A percentile compares a stretch with the other conserved stretches of the same genome.
These are phyloP conservation scores for Toxotes chatareus DNA, from an alignment of 2,113 vertebrate genomes.

Conservation along the genomic window DNA sequence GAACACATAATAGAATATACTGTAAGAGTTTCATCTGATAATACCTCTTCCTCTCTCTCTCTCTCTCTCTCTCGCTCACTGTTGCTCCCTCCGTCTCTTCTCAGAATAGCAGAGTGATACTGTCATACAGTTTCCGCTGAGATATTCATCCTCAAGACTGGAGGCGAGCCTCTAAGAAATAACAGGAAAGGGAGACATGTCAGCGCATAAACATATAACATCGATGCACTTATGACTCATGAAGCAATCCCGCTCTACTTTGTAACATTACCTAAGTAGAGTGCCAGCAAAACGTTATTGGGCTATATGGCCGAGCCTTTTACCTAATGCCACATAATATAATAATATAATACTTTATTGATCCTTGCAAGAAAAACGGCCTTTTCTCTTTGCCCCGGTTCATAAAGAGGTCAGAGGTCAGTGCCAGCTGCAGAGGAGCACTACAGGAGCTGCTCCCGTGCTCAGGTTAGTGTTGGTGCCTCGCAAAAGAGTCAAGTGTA, in stretches of 20 bases:
- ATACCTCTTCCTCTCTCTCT: conserved; percentile 4
- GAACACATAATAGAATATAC: conserved; percentile 12
- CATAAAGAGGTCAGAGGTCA: conserved; percentile 38
- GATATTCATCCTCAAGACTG: neutral
- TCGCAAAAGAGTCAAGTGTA: neutral
- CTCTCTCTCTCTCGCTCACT: neutral
- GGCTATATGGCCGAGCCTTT: conserved; percentile 32
- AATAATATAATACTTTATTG: conserved; percentile 56
- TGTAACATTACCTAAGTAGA: conserved; percentile 59
- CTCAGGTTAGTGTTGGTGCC: neutral
- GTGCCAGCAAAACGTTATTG: conserved; percentile 42
- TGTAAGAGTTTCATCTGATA: conserved; percentile 34
- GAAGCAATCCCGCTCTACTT: conserved; percentile 41
- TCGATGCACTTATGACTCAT: conserved; percentile 19
- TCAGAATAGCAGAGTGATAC: neutral
- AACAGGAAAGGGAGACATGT: conserved; percentile 23
- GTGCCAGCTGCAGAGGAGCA: neutral
- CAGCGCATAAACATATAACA: conserved; percentile 24
- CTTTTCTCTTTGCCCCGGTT: conserved; percentile 11
- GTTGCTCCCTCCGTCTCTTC: neutral
- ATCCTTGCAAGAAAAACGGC: conserved; percentile 25
- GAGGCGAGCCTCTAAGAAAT: neutral
- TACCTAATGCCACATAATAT: conserved; percentile 54
- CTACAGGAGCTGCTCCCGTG: neutral
- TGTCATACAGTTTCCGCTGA: neutral